Evolutionary conservation across 2,888 invertebrate genomes (phyloP).

Genomic region (Phytoseiulus persimilis): DNA sequence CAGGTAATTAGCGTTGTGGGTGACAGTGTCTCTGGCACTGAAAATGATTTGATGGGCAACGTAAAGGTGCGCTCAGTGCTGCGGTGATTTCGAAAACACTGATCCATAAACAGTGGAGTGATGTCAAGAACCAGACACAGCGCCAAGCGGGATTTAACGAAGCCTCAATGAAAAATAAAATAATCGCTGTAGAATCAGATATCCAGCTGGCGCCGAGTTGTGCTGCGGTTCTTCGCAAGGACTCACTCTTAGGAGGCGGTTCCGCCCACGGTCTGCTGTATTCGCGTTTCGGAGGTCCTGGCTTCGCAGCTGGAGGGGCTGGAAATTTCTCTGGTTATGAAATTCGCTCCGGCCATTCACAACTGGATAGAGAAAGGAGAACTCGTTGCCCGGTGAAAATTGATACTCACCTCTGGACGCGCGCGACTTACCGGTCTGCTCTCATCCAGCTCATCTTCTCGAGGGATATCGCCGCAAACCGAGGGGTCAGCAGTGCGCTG

Average conservation of each 20-base stretch:
- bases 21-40: constrained; percentile 28
- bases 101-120: too few species aligned
- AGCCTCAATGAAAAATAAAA: too few species aligned
- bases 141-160: too few species aligned
- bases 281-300: constrained; percentile 33
- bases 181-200: too few species aligned
- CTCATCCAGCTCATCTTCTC: constrained; percentile 7
- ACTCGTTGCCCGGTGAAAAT: too few species aligned
- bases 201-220: too few species aligned
- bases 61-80: neutral
- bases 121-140: too few species aligned
- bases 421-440: constrained; percentile 32
- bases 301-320: neutral
- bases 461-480: neutral
- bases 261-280: constrained; percentile 31
- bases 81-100: neutral
- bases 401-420: neutral
- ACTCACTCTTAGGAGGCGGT: constrained; percentile 22
- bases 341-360: neutral
- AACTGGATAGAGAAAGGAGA: neutral
- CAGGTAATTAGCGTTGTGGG: neutral
- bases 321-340: neutral
- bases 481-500: constrained; percentile 29
- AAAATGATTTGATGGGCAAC: neutral
- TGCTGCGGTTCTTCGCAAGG: neutral